Evolutionary conservation across 2,888 invertebrate genomes (phyloP).

Genomic region (Ennomos quercinarius): DNA sequence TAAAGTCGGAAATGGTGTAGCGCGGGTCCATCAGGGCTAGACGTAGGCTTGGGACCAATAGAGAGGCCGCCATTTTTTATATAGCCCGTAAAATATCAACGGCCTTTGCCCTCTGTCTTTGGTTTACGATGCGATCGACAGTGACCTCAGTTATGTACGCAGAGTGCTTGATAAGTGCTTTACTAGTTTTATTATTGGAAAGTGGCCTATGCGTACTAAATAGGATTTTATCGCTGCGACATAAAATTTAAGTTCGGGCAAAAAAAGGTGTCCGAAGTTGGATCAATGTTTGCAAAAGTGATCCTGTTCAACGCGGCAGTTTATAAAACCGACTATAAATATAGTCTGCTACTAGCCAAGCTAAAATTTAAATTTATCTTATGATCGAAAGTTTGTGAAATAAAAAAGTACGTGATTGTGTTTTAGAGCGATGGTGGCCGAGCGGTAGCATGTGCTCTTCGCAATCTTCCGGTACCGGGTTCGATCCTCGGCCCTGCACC

Average conservation of each 20-base stretch:
- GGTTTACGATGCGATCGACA: constrained; percentile 60
- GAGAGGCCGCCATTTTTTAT: constrained; percentile 38
- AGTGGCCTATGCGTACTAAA: constrained; percentile 32
- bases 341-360: too few species aligned
- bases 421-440: too few species aligned
- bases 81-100: constrained; percentile 46
- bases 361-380: too few species aligned
- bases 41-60: constrained; percentile 26
- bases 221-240: constrained; percentile 23
- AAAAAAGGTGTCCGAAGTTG: constrained; percentile 5
- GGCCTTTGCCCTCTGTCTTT: constrained; percentile 36
- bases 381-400: too few species aligned
- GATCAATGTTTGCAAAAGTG: not conserved
- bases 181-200: constrained; percentile 34
- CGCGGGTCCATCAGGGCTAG: constrained; percentile 19
- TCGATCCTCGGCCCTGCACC: too few species aligned
- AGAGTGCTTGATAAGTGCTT: constrained; percentile 28
- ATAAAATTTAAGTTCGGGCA: constrained; percentile 20
- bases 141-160: constrained; percentile 47
- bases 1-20: constrained; percentile 23
- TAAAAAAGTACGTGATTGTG: too few species aligned
- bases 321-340: too few species aligned
- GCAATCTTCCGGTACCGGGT: too few species aligned
- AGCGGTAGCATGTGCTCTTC: too few species aligned
- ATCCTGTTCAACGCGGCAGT: too few species aligned